Evolutionary conservation across 1,140 invertebrate genomes (phyloP).

Genomic region (Leptopilina clavipes): DNA sequence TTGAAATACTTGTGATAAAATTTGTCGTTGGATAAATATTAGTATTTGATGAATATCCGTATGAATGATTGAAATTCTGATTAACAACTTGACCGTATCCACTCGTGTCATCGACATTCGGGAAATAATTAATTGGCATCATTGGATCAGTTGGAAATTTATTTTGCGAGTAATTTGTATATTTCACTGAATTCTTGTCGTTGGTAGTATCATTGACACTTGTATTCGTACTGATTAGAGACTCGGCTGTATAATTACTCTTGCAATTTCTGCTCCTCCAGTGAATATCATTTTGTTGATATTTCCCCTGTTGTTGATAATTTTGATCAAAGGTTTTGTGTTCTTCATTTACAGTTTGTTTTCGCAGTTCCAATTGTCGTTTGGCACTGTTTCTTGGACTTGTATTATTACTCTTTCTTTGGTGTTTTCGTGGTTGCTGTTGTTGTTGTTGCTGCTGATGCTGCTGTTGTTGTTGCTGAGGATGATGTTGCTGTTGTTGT

Average conservation of each 20-base stretch:
- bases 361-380: constrained; percentile 70
- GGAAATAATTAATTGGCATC: constrained; percentile 72
- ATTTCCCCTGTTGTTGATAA: constrained; percentile 66
- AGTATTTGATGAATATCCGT: constrained; percentile 70
- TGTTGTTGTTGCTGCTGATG: constrained; percentile 35
- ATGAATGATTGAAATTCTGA: constrained; percentile 72
- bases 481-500: constrained; percentile 56
- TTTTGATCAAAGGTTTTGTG: constrained; percentile 65
- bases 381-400: constrained; percentile 66
- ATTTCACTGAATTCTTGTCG: constrained; percentile 70
- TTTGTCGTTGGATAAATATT: constrained; percentile 72
- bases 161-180: constrained; percentile 69
- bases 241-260: constrained; percentile 79
- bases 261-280: constrained; percentile 73
- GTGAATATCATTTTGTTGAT: constrained; percentile 70
- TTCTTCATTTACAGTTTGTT: constrained; percentile 63
- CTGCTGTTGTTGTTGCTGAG: constrained; percentile 42
- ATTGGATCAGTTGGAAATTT: constrained; percentile 68
- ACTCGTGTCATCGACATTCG: constrained; percentile 66
- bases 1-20: constrained; percentile 71
- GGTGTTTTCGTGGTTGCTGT: constrained; percentile 58
- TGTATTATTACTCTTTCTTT: constrained; percentile 64
- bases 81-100: constrained; percentile 71
- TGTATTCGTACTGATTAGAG: constrained; percentile 74
- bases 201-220: constrained; percentile 66